Evolutionary conservation across 1,140 invertebrate species (phyloP), one percentile per base, ranked within the genome.

Genomic region (Bilobella aurantiaca): DNA sequence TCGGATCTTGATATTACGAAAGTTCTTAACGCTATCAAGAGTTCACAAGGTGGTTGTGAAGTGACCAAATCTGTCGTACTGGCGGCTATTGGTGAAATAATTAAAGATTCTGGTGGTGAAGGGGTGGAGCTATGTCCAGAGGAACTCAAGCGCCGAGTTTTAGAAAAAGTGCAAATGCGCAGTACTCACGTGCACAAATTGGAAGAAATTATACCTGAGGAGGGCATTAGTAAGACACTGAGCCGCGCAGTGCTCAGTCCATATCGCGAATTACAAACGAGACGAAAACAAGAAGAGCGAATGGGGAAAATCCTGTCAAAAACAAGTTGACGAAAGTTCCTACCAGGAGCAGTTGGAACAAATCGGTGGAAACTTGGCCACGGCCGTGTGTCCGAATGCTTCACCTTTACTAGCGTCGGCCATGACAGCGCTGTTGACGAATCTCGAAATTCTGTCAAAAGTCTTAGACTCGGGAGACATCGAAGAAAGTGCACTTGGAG

Each of bases 1-100:
- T 32, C 37, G 28, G 53, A 58, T 30, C 37, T 64, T 8, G 57
- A 47, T 29, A 34, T 58, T 14, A 42, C 21, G 12, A 46, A 66
- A 37, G 46, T 66, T 0, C 34, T 34, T 12, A 27, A 53, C n/a
- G 57, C 59, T n/a, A 58, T 65, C 0, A 65, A 21, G 27, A 58
- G 56, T 25, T 23, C 34, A 3, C 29, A 60, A 59, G 58, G 32
- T 5, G 58, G 31, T 16, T 47, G 42, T 25, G 42, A 62, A 30
- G 49, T 62, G 0, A 8, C 46, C 0, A 32, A 66, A 23, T 42
- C 59, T 12, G 42, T 66, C n/a, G 61, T 63, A 1, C 37, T 63
- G 0, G 37, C 32, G 0, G 49, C 65, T 23, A 49, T 63, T 0
- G 61, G 46, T 18, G 65, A 63, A n/a, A 53, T 66, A 16, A 66